Conservation (phyloP, 2,113 vertebrate genomes). For the Callocephalon fimbriatum region DNA sequence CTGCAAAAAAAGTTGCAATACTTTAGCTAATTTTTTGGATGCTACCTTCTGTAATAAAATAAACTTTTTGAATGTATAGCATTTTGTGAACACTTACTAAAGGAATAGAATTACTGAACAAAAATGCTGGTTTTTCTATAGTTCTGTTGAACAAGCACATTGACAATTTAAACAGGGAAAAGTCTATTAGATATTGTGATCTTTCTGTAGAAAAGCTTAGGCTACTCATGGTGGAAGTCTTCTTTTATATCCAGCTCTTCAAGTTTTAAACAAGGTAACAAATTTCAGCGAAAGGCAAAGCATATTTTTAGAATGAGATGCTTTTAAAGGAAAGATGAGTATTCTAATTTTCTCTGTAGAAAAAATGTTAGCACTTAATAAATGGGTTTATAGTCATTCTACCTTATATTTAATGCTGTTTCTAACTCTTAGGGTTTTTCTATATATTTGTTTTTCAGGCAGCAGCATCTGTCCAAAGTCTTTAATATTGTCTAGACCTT, state of each 20-base stretch:
- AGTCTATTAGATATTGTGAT: neutral
- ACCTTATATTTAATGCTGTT: neutral
- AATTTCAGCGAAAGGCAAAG: neutral
- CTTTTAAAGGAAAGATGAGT: neutral
- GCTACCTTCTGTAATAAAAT: neutral
- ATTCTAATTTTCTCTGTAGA: neutral
- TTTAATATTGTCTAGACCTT: conserved; percentile 20
- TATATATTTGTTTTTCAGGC: conserved; percentile 60
- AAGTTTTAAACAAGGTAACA: neutral
- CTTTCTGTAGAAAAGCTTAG: neutral
- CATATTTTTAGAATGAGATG: neutral
- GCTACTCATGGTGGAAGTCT: neutral
- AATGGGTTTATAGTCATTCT: neutral
- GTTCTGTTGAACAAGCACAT: neutral
- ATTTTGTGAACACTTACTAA: neutral
- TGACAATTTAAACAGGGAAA: neutral
- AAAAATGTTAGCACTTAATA: neutral
- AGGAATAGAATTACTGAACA: neutral
- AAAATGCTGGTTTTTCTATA: neutral
- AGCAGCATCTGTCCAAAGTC: conserved; percentile 75
- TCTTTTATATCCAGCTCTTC: neutral
- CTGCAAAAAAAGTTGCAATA: neutral
- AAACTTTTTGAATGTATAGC: neutral
- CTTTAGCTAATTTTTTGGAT: neutral
- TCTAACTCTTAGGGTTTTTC: neutral